Evolutionary conservation across 2,797 vertebrate species (phyloP), one percentile per base, ranked within the genome.

Genomic region (Apogon hyalosoma): DNA sequence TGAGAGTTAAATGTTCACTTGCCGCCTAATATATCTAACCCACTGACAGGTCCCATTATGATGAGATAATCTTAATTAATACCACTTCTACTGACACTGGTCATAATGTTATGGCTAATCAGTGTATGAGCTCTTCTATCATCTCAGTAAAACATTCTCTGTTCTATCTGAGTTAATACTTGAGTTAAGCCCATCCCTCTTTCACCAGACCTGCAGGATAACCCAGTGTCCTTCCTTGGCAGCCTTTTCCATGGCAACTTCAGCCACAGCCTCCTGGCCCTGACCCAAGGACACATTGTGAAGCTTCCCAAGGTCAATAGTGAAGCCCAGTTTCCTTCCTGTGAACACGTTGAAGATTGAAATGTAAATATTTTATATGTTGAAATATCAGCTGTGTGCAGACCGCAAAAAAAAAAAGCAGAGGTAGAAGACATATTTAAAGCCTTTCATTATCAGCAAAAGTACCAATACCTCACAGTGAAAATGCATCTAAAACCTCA

Each of bases 191-290:
- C 16, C 2, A 7, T 52, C 24, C 41, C n/a, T 59, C 48, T 28
- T 40, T 7, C 6, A 63, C 14, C 63, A 58, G 86, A 94, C 94
- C 96, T 96, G 95, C 89, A 97, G 84, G 86, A 94, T 96, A 89
- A 96, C 95, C 95, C 95, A 96, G 84, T 96, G 96, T 67, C 95
- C 96, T 89, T 95, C 95, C 91, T 95, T 95, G 76, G 96, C 95
- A 82, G 95, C 91, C 67, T 94, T 95, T 90, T 94, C 90, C 93
- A 94, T 88, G 63, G 94, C 94, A 75, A 92, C 91, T 91, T 95
- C 94, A 80, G 95, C 95, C 73, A 88, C 94, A 63, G 90, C 94
- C 90, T 97, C 94, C 87, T 96, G 95, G 71, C 95, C 96, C 92
- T 97, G 94, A 78, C 94, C 92, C 86, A 96, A 82, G 0, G 87